Base-by-base conservation (phyloP, 2,113 vertebrate species). In the Pseudopodoces humilis region DNA sequence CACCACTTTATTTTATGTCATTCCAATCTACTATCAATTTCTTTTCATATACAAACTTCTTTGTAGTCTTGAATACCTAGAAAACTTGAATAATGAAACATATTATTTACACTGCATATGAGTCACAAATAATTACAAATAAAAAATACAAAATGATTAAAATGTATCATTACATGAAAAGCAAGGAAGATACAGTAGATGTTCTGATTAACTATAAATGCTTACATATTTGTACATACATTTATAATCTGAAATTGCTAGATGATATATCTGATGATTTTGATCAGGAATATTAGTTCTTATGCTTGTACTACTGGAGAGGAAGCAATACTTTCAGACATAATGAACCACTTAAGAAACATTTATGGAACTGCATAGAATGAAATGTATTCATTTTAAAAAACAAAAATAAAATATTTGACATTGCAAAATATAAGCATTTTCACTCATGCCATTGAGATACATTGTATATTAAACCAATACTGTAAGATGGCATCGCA, bases 51-150 rank as follows among this genome's bases (percentile, higher is more conserved):
- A 97, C 86, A 98, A 97, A 81, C 59, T 94, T 92, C 87, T 96
- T 92, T 95, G 39, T 70, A 82, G 58, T 87, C 90, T 77, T 84
- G 94, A 95, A 95, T 97, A 97, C 82, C 94, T 93, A 96, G 86
- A 98, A 97, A 96, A 81, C 88, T 91, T 95, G 86, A 58, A 89
- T 97, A 96, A 97, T 93, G 95, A 96, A 95, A 92, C 86, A 97
- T 93, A 86, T 91, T 98, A 98, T 98, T 97, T 98, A 98, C 97
- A 98, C 58, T 89, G 90, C 56, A 25, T 37, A 76, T 85, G 86
- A 94, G 68, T 96, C 96, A 91, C 87, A 94, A 86, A 72, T 72
- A 97, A 95, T 92, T 92, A 94, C 77, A 97, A 97, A 97, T 83
- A 96, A 96, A 79, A 97, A 70, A 94, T 85, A 88, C 78, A 96